phyloP scores from a whole-genome alignment of 2,888 invertebrate genomes.

The Odontomyia ornata region DNA sequence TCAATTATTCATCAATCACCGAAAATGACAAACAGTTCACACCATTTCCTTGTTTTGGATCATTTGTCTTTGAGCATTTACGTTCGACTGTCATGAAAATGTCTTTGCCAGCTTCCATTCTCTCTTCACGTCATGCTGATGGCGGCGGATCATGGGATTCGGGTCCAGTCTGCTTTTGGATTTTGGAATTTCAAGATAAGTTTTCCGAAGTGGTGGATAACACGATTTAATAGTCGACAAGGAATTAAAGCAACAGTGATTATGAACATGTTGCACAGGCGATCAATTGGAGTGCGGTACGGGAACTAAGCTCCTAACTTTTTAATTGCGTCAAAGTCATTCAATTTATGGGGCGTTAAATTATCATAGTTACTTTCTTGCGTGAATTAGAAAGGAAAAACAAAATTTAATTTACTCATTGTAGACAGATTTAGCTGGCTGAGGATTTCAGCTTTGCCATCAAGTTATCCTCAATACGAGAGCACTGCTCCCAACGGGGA shows the following conservation, averaged over 20 bases:
- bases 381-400: too few relatives aligned
- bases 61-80: slow-evolving; percentile 50
- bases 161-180: slow-evolving; percentile 32
- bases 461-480: background rate
- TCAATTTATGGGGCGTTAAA: too few relatives aligned
- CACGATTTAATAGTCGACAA: background rate
- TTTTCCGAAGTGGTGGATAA: slow-evolving; percentile 14
- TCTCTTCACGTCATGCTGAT: slow-evolving; percentile 14
- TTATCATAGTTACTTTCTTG: too few relatives aligned
- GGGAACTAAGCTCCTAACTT: too few relatives aligned
- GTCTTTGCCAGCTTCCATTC: slow-evolving; percentile 40
- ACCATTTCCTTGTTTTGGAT: slow-evolving; percentile 52
- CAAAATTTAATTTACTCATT: too few relatives aligned
- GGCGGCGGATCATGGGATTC: slow-evolving; percentile 26
- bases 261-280: background rate
- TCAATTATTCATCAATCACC: slow-evolving; percentile 55
- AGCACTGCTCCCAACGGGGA: slow-evolving; percentile 12
- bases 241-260: slow-evolving; percentile 1
- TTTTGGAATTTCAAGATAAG: slow-evolving; percentile 25
- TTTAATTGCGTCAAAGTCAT: too few relatives aligned
- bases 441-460: too few relatives aligned
- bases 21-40: slow-evolving; percentile 56
- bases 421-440: too few relatives aligned
- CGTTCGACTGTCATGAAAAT: slow-evolving; percentile 49
- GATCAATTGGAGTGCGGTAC: background rate